Evolutionary conservation across 1,140 invertebrate species (phyloP).

Genomic region (Armadillidium nasatum): DNA sequence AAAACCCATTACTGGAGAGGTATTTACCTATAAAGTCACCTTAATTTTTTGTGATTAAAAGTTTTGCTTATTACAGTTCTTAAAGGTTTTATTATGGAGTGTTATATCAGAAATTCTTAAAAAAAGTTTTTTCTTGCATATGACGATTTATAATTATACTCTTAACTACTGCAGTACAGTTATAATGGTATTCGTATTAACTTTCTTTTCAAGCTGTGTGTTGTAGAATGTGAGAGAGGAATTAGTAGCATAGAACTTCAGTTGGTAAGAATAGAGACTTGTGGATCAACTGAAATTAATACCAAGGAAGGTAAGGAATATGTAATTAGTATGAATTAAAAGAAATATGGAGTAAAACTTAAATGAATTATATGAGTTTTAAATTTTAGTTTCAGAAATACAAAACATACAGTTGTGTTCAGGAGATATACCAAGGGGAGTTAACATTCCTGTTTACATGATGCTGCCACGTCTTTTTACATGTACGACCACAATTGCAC

Average conservation of each 20-base stretch:
- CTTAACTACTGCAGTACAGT: too few species aligned
- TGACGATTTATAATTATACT: too few species aligned
- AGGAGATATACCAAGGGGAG: background rate
- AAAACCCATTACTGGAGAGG: constrained; percentile 81
- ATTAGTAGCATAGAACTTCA: constrained; percentile 93
- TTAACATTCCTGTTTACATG: background rate
- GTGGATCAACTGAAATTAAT: constrained; percentile 89
- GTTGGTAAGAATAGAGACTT: constrained; percentile 88
- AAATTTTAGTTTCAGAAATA: background rate
- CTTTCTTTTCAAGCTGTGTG: constrained; percentile 55
- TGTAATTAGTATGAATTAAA: too few species aligned
- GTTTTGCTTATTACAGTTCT: too few species aligned
- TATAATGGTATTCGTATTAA: constrained; percentile 20
- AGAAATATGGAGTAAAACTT: background rate
- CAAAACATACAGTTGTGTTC: constrained; percentile 4
- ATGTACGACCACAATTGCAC: background rate
- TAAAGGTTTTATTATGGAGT: too few species aligned
- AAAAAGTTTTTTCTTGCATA: too few species aligned
- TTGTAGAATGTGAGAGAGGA: constrained; percentile 67
- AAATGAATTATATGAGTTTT: background rate
- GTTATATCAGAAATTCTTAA: too few species aligned
- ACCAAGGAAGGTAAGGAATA: background rate
- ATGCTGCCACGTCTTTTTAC: constrained; percentile 3
- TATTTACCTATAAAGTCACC: constrained; percentile 48
- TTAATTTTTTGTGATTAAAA: too few species aligned